A percentile compares a stretch with the other conserved stretches of the same genome.
Conservation (phyloP, 2,113 vertebrate species). For the Psephotus haematonotus region DNA sequence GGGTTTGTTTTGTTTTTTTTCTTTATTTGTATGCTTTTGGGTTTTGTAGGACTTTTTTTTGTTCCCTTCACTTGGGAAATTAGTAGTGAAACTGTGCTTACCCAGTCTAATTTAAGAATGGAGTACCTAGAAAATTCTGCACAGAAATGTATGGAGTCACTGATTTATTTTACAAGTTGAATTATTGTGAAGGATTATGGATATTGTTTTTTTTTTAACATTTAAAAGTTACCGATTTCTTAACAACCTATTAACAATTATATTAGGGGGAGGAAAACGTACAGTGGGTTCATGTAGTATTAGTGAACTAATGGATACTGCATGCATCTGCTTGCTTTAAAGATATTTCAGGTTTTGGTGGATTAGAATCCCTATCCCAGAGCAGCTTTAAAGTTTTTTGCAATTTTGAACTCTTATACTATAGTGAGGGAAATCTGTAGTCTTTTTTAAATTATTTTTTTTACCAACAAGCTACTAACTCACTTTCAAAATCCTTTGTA, state of each 20-base stretch:
- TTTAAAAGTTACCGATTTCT: slow-evolving; percentile 22
- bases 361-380: background rate
- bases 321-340: slow-evolving; percentile 53
- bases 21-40: accelerated
- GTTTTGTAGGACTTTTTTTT: background rate
- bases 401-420: background rate
- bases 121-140: background rate
- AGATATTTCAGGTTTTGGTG: slow-evolving; percentile 25
- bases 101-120: background rate
- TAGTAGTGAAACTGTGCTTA: background rate
- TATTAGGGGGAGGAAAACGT: slow-evolving; percentile 49
- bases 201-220: background rate
- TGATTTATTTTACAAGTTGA: background rate
- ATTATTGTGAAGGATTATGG: background rate
- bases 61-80: background rate
- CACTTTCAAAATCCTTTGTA: background rate
- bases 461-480: background rate
- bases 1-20: background rate
- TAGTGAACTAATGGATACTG: slow-evolving; percentile 64
- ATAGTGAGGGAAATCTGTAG: background rate
- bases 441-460: background rate
- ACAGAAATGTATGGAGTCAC: background rate
- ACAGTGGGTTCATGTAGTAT: slow-evolving; percentile 56
- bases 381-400: slow-evolving; percentile 2
- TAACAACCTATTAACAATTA: slow-evolving; percentile 23